These are phyloP conservation scores for Drosophila percnosoma DNA, from an alignment of 2,888 invertebrate genomes.

Conservation along the genomic window DNA sequence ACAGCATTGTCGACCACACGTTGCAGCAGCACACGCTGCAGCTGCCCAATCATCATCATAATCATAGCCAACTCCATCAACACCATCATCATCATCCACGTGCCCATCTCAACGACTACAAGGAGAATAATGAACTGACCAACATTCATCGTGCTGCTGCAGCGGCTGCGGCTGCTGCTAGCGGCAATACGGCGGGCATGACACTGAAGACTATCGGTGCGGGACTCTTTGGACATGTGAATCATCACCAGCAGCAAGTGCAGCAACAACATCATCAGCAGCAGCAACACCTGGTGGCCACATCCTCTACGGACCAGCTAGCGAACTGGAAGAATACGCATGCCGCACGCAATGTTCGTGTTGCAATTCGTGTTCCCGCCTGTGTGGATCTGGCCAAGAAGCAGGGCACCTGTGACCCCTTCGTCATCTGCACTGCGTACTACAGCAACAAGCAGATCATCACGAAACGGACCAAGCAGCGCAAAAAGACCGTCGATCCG, in stretches of 20 bases:
- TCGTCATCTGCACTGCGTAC: conserved; percentile 91
- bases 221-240: conserved; percentile 70
- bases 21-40: conserved; percentile 21
- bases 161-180: conserved; percentile 29
- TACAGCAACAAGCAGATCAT: conserved; percentile 93
- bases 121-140: conserved; percentile 83
- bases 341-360: conserved; percentile 76
- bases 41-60: conserved; percentile 41
- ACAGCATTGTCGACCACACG: conserved; percentile 62
- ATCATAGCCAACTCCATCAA: conserved; percentile 30
- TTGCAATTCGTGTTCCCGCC: conserved; percentile 90
- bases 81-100: conserved; percentile 65
- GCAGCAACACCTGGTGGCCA: conserved; percentile 50
- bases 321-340: conserved; percentile 72
- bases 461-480: conserved; percentile 92
- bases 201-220: conserved; percentile 69
- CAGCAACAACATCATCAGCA: conserved; percentile 18
- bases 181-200: conserved; percentile 42
- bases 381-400: conserved; percentile 95
- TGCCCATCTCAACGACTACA: conserved; percentile 83
- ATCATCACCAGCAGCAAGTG: conserved; percentile 28
- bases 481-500: conserved; percentile 95
- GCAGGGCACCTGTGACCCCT: conserved; percentile 96
- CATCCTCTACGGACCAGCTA: conserved; percentile 62
- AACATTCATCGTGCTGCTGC: conserved; percentile 74